phyloP scores from a whole-genome alignment of 1,140 invertebrate genomes.

The Drosophila oshimai region DNA sequence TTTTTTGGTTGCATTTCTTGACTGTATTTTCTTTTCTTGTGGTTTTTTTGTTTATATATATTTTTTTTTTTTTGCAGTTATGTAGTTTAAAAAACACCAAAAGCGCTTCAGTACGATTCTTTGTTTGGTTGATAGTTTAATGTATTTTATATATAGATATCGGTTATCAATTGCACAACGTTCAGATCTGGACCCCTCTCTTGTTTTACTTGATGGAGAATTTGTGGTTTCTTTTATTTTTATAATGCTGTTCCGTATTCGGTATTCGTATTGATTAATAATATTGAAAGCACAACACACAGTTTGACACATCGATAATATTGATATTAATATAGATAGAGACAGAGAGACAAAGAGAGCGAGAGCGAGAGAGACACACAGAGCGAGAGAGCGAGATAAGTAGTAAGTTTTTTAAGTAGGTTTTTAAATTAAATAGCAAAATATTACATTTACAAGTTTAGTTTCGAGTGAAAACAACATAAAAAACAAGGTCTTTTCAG shows the following conservation, averaged over 20 bases:
- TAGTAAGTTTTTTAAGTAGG: conserved; percentile 37
- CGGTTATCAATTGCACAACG: conserved; percentile 67
- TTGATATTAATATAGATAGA: conserved; percentile 33
- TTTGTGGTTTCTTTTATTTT: conserved; percentile 34
- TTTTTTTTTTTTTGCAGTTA: conserved; percentile 27
- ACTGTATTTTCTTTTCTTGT: conserved; percentile 27
- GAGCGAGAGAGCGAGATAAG: conserved; percentile 26
- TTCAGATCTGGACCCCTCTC: conserved; percentile 77
- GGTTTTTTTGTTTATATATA: conserved; percentile 31
- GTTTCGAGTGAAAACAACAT: conserved; percentile 9
- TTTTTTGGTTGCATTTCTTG: conserved; percentile 28
- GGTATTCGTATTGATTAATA: conserved; percentile 62
- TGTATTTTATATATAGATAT: conserved; percentile 55
- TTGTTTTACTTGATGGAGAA: conserved; percentile 65
- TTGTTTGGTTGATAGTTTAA: conserved; percentile 60
- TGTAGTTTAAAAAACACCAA: conserved; percentile 73
- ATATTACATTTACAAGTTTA: conserved; percentile 53
- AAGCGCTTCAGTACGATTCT: conserved; percentile 69
- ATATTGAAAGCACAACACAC: conserved; percentile 76
- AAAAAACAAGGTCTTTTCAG: conserved; percentile 1
- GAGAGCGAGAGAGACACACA: conserved; percentile 31
- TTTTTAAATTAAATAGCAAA: conserved; percentile 52
- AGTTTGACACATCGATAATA: conserved; percentile 69
- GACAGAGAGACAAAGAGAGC: conserved; percentile 14
- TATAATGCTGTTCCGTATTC: conserved; percentile 56